Evolutionary conservation across 2,797 vertebrate genomes (phyloP), one percentile per base, ranked within the genome.

Genomic region (Malacoraja senta): DNA sequence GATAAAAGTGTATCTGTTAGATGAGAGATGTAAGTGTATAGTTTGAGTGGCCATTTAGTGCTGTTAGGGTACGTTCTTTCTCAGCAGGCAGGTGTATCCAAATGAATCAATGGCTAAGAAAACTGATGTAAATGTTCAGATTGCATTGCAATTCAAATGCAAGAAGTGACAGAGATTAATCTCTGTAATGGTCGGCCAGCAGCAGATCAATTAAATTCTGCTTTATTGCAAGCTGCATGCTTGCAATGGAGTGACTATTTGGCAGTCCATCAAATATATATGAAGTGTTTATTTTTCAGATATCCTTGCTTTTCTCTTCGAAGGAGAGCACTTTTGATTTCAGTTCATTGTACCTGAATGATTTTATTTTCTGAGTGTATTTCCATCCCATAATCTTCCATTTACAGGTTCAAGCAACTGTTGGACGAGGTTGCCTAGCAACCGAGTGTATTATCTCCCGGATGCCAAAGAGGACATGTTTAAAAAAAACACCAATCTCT

Each of bases 321-420:
- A 44, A 91, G 44, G 71, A 38, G 35, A 71, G 63, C 21, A 72
- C 19, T 91, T 71, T 91, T 91, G 32, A 71, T 91, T 91, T 91
- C 88, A 91, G 32, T 71, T 24, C 68, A 91, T 26, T 68, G 24
- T 58, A 72, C 21, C 68, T 91, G n/a, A 91, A 26, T 44, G 21
- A 29, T 74, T 29, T 74, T 72, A 53, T 53, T 58, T 53, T 53
- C 71, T 44, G 26, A 17, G 6, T 53, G 29, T 71, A 13, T 91
- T 91, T 91, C 74, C 90, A 91, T 53, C 72, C 38, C 26, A n/a
- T 74, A 53, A 91, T 74, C 90, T 91, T 91, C 24, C 19, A 91
- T 53, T 44, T 91, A 76, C 90, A 72, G 38, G 24, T 44, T 15
- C 35, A 72, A 53, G 71, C 68, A 74, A 29, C 32, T 72, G 71